Base-by-base conservation (phyloP, 1,140 invertebrate genomes). In the Zaprionus nigranus region DNA sequence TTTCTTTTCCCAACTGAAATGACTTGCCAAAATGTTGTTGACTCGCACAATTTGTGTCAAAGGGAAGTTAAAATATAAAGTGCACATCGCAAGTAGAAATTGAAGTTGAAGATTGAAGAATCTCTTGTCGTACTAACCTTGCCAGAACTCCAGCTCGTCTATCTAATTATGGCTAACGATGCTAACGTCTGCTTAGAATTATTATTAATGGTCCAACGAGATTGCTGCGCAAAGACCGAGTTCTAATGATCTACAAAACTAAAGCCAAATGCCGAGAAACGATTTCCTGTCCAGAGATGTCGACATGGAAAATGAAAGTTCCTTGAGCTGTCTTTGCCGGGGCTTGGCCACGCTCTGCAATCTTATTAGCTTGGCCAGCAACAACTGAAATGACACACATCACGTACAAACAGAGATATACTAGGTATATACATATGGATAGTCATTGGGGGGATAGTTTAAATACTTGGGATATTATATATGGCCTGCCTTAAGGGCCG, bases 281-380 rank as follows among this genome's bases (percentile, higher is more conserved):
- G 60, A 86, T 86, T 86, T 86, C 82, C 82, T 82, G 83, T 76
- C 75, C 63, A 72, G 72, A 56, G 72, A 56, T 79, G 70, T 79
- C 75, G 67, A 68, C 76, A 61, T 73, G 54, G 78, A 86, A 86
- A 86, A 83, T 84, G 83, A 86, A 86, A 86, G 83, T 86, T 68
- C 56, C 69, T 63, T 51, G 36, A 78, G 34, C 30, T 60, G 24
- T 24, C 22, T 20, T 38, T 34, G 43, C 53, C 46, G 20, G 65
- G 68, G 53, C 59, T 64, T 61, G 66, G 69, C 24, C 9, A 38
- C 22, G 28, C 24, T 49, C 36, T 26, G 34, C 28, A 73, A 62
- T 71, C 79, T 62, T 76, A 86, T 86, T 86, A 82, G 82, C 20
- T 77, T 78, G 80, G 64, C 65, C 76, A 78, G 40, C n/a, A 17